phyloP scores from a whole-genome alignment of 2,113 vertebrate species.

The Mirounga angustirostris region DNA sequence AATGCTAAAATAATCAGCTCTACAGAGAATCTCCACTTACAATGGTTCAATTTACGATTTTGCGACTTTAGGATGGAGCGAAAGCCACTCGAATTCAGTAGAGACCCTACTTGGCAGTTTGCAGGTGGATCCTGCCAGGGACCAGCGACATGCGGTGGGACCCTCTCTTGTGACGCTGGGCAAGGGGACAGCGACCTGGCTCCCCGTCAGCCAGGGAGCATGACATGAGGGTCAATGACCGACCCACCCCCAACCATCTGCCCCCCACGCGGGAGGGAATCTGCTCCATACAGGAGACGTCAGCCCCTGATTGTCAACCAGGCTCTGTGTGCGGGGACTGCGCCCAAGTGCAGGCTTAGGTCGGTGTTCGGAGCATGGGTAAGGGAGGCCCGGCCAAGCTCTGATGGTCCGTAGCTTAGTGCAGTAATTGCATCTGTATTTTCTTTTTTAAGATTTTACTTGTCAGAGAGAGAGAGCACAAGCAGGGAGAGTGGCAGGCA shows the following conservation, averaged over 20 bases:
- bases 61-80: not conserved
- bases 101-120: not conserved
- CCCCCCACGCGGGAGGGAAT: rapidly evolving
- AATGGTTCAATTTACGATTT: too few relatives aligned
- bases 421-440: not conserved
- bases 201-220: not conserved
- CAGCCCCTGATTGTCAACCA: too few relatives aligned
- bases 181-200: not conserved
- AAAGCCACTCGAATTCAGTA: not conserved
- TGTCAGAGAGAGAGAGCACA: too few relatives aligned
- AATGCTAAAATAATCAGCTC: not conserved
- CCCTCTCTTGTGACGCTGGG: not conserved
- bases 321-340: not conserved
- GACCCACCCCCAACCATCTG: not conserved
- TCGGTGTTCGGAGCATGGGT: not conserved
- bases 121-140: not conserved
- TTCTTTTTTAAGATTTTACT: not conserved
- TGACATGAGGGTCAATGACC: not conserved
- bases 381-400: not conserved
- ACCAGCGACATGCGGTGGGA: not conserved
- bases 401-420: not conserved
- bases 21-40: not conserved
- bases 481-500: too few relatives aligned
- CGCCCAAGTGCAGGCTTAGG: not conserved
- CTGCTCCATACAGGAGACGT: rapidly evolving